Base-by-base conservation (phyloP, 2,797 vertebrate genomes). In the Holocentrus rufus region DNA sequence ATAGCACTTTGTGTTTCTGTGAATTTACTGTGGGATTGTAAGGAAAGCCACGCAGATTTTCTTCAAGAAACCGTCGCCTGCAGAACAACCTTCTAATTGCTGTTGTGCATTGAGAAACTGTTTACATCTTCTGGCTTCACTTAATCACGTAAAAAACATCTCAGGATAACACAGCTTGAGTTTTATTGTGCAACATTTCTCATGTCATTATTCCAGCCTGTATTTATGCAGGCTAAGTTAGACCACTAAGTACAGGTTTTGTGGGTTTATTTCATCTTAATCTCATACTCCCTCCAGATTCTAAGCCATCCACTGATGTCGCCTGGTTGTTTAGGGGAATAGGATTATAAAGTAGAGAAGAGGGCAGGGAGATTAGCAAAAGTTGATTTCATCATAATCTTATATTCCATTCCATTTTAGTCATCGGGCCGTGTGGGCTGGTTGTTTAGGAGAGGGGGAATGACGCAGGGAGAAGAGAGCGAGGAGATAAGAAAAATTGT, bases 11-110 rank as follows among this genome's bases (percentile, higher is more conserved):
- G 56, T 0, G 22, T 53, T 71, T 81, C 60, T 77, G 53, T 78
- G 72, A 74, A 52, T 56, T 74, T 30, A 20, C 64, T 39, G 11
- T 2, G 14, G 25, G 53, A 61, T 60, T 27, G 30, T 76, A 77
- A 74, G 56, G 20, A 20, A 64, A 66, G 36, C 39, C 42, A 30
- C 6, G 4, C 52, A 36, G 6, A 22, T 68, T 81, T 56, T 20
- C n/a, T 20, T 44, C 7, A 66, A 74, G 63, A 80, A 74, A 72
- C 70, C 59, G 17, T 39, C 66, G 64, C 53, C 31, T 71, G 62
- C 1, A 60, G 53, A 74, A 70, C 27, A 78, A 67, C 46, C 71
- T 22, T 73, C 7, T 83, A 72, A 82, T 84, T 74, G 18, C 22
- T 59, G n/a, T 47, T 0, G 44, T n/a, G 22, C 46, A n/a, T n/a